A percentile compares a stretch with the other conserved stretches of the same genome.
phyloP scores from a whole-genome alignment of 2,113 vertebrate species.

The Dolichotis patagonum region DNA sequence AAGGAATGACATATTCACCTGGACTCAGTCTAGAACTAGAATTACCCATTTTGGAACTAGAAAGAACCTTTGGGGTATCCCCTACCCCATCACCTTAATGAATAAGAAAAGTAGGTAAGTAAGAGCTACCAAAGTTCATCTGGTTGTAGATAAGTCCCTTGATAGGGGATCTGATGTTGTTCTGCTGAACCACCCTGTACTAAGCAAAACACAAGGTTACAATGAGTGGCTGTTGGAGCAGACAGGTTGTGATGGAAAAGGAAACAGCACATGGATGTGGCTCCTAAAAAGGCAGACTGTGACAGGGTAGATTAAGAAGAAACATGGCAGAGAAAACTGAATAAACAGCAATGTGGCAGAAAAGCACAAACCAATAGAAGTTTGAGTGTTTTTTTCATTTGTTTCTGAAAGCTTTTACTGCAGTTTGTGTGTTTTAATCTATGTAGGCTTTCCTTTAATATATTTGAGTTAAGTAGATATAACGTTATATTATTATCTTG shows the following conservation, averaged over 20 bases:
- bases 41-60: background rate
- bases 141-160: background rate
- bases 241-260: background rate
- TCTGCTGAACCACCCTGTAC: background rate
- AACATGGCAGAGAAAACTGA: background rate
- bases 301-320: fast-evolving
- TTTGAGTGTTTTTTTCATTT: background rate
- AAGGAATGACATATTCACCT: background rate
- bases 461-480: background rate
- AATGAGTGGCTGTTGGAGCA: background rate
- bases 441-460: background rate
- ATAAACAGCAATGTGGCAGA: background rate
- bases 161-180: background rate
- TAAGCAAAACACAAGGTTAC: background rate
- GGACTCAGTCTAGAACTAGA: background rate
- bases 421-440: background rate
- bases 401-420: background rate
- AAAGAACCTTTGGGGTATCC: background rate
- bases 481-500: background rate
- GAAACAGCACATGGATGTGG: background rate
- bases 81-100: background rate
- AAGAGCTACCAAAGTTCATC: background rate
- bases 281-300: background rate
- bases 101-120: background rate
- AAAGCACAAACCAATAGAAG: background rate